Conservation (phyloP, 1,140 invertebrate genomes). For the Metopolophium dirhodum region DNA sequence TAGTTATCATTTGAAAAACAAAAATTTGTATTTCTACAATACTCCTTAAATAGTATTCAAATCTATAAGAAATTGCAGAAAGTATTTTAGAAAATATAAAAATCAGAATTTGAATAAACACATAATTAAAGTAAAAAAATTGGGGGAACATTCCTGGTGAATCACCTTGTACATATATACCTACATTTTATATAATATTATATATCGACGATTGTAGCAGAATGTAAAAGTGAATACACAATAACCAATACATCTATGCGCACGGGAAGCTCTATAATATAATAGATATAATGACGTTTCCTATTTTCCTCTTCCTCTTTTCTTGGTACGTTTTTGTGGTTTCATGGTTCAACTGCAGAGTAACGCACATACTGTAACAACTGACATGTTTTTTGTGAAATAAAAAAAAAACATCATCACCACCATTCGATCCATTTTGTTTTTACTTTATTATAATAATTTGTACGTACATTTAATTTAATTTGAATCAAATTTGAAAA, state of each 20-base stretch:
- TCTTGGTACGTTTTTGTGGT: constrained; percentile 38
- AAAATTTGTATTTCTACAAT: neutral
- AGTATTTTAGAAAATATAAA: no score
- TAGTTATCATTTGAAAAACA: neutral
- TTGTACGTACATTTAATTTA: neutral
- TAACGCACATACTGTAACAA: neutral
- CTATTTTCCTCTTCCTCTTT: constrained; percentile 13
- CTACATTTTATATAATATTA: neutral
- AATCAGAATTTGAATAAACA: neutral
- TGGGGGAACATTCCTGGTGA: neutral
- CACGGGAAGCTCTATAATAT: neutral
- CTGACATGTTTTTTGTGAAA: neutral
- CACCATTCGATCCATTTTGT: neutral
- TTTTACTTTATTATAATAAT: neutral
- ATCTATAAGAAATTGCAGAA: no score
- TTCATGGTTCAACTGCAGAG: constrained; percentile 36
- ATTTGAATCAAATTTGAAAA: neutral
- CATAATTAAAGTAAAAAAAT: neutral
- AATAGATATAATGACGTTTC: constrained; percentile 28
- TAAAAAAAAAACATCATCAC: neutral
- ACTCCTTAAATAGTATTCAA: no score
- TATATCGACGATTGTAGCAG: neutral
- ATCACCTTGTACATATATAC: neutral
- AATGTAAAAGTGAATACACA: neutral
- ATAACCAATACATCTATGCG: neutral